These are phyloP conservation scores for Stratiomys singularior DNA, from an alignment of 2,888 invertebrate species.

Conservation along the genomic window DNA sequence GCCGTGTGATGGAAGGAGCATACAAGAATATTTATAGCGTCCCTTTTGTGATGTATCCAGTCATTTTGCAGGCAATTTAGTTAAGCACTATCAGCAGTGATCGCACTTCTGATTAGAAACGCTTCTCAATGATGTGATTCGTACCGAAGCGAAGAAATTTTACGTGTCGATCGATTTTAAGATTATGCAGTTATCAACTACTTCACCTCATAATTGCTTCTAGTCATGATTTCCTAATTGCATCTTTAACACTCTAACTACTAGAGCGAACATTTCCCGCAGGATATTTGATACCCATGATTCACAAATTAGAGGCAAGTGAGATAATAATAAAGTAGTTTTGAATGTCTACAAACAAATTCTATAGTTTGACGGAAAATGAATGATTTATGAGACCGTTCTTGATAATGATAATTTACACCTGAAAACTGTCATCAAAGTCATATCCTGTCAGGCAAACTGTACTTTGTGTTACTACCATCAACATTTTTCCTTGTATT, in stretches of 20 bases:
- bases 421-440: too few relatives aligned
- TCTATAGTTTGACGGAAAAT: too few relatives aligned
- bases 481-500: too few relatives aligned
- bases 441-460: too few relatives aligned
- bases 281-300: background rate
- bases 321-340: too few relatives aligned
- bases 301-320: too few relatives aligned
- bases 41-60: background rate
- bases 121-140: slow-evolving; percentile 45
- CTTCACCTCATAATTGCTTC: slow-evolving; percentile 42
- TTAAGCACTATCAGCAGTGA: slow-evolving; percentile 40
- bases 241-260: slow-evolving; percentile 16
- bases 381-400: too few relatives aligned
- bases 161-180: slow-evolving; percentile 39
- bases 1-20: background rate
- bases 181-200: slow-evolving; percentile 33
- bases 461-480: too few relatives aligned
- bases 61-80: slow-evolving; percentile 8
- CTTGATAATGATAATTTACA: too few relatives aligned
- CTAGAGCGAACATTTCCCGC: background rate
- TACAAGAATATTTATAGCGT: too few relatives aligned
- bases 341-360: too few relatives aligned
- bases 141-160: slow-evolving; percentile 13
- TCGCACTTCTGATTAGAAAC: slow-evolving; percentile 47
- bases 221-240: slow-evolving; percentile 43